phyloP scores from a whole-genome alignment of 2,797 vertebrate genomes.

The Oreochromis grahami region DNA sequence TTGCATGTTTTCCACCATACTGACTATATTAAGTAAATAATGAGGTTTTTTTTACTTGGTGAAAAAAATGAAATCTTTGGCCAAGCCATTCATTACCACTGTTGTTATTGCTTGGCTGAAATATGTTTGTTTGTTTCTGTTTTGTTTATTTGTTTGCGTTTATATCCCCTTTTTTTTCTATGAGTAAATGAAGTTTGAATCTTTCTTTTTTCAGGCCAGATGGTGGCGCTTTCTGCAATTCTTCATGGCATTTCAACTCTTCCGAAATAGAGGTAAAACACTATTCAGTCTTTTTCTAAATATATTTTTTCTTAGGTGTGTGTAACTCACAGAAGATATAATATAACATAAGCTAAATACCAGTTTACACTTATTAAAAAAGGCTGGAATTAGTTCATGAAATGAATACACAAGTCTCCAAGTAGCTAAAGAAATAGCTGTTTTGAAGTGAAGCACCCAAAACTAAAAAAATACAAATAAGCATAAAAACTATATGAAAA shows the following conservation, averaged over 20 bases:
- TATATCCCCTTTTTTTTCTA: background rate
- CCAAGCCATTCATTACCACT: background rate
- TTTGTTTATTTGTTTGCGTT: background rate
- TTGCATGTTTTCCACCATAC: background rate
- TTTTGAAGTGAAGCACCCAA: background rate
- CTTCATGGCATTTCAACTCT: conserved; percentile 77
- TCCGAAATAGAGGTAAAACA: conserved; percentile 72
- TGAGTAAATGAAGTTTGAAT: background rate
- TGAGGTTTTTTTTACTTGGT: background rate
- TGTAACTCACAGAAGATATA: background rate
- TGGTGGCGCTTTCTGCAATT: conserved; percentile 65
- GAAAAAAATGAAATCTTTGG: background rate
- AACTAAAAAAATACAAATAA: background rate
- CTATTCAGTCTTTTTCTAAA: background rate
- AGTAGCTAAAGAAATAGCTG: background rate
- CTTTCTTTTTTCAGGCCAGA: conserved; percentile 69
- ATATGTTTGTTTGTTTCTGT: background rate
- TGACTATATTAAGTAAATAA: background rate
- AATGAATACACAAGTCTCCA: background rate
- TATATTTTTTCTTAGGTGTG: background rate
- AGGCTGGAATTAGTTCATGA: background rate
- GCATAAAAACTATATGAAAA: background rate
- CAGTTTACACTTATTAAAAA: background rate
- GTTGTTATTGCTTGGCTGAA: background rate
- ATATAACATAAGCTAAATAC: background rate